Conservation (phyloP, 1,140 invertebrate genomes). For the Spodoptera litura region DNA sequence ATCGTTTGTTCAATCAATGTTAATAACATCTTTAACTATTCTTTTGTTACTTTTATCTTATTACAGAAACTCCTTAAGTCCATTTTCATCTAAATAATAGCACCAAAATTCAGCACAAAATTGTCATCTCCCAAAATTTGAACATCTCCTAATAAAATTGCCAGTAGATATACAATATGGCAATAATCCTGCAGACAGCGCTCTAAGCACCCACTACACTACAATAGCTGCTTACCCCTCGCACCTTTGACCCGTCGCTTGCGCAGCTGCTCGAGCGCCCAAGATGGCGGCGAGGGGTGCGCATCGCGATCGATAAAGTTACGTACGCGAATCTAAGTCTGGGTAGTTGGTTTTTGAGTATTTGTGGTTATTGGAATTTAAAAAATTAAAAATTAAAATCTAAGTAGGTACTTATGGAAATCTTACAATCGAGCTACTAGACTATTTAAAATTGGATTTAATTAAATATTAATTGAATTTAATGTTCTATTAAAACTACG, state of each 20-base stretch:
- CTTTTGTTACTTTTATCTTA: not conserved
- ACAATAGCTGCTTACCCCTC: constrained; percentile 77
- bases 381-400: too few relatives aligned
- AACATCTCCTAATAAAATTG: not conserved
- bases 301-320: constrained; percentile 63
- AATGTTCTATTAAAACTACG: too few relatives aligned
- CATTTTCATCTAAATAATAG: not conserved
- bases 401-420: too few relatives aligned
- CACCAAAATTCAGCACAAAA: not conserved
- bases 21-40: too few relatives aligned
- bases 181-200: constrained; percentile 71
- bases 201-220: constrained; percentile 72
- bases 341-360: not conserved
- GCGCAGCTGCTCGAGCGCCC: constrained; percentile 74
- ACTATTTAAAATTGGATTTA: too few relatives aligned
- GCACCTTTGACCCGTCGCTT: constrained; percentile 81
- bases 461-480: too few relatives aligned
- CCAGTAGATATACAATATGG: constrained; percentile 60
- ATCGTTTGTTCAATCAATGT: too few relatives aligned
- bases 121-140: not conserved
- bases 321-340: constrained; percentile 28
- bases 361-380: not conserved
- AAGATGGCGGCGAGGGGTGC: constrained; percentile 76
- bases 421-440: too few relatives aligned
- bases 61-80: too few relatives aligned